Evolutionary conservation across 2,797 vertebrate species (phyloP).

Genomic region (Karalla daura): DNA sequence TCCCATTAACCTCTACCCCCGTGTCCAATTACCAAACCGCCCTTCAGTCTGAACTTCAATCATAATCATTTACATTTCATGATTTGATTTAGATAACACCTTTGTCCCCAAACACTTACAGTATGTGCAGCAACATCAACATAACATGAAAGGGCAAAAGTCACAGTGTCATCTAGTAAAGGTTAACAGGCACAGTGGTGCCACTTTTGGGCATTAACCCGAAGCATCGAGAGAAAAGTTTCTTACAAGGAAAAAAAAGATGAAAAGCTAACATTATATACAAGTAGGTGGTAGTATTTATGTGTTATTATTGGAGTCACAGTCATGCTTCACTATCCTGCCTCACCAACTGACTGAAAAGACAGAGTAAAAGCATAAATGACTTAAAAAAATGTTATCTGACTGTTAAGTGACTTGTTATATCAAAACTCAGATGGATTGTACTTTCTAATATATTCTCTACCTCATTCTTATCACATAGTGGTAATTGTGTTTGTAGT

Average conservation of each 20-base stretch:
- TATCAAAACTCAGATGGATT: too few species aligned
- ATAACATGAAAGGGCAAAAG: background rate
- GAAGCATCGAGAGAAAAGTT: background rate
- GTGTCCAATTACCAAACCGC: conserved; percentile 44
- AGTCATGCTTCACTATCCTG: background rate
- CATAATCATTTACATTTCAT: conserved; percentile 26
- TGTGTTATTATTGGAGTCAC: background rate
- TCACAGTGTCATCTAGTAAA: background rate
- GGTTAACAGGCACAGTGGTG: background rate
- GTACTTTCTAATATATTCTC: too few species aligned
- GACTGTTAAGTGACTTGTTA: too few species aligned
- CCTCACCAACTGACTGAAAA: too few species aligned
- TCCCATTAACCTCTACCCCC: conserved; percentile 47
- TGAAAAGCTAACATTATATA: background rate
- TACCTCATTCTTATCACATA: too few species aligned
- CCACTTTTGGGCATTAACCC: background rate
- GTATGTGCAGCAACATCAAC: background rate
- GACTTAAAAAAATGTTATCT: too few species aligned
- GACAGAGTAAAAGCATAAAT: too few species aligned
- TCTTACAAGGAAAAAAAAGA: background rate
- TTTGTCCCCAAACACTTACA: background rate
- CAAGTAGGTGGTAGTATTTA: background rate
- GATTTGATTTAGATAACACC: background rate
- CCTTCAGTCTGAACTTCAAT: conserved; percentile 23
- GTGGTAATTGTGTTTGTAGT: too few species aligned